Evolutionary conservation across 2,888 invertebrate species (phyloP), one percentile per base, ranked within the genome.

Genomic region (Polydrusus tereticollis): DNA sequence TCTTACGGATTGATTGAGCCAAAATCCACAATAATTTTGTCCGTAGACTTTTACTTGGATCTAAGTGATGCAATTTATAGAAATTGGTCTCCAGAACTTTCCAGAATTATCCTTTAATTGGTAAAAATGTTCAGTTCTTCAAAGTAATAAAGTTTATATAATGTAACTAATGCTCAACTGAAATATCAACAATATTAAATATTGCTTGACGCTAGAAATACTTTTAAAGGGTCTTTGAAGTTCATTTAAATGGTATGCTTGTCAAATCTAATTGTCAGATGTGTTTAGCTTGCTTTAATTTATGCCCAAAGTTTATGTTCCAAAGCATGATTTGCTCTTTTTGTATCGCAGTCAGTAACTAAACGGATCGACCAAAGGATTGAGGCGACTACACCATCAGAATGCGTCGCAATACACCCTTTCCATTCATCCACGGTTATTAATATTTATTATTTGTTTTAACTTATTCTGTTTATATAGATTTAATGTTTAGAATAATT

Each of bases 321-420:
- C 79, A 77, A 80, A 80, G 83, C 83, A 83, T 83, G 83, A 83
- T 80, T 81, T 80, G 80, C 81, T 81, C 81, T 82, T 82, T 82
- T 82, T 81, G 81, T 79, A 80, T 66, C 67, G 80, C 79, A 81
- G 82, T 80, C 79, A 83, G 82, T 84, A 83, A 83, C 57, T 58
- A 58, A 60, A 67, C 80, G 81, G 78, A 78, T 78, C 79, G 75
- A 77, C 76, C 77, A 74, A 77, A 77, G 76, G 77, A 78, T 77
- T 79, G 76, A 81, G 82, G 82, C 77, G 80, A 79, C 80, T 77
- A 78, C 76, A 75, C 73, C 80, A 77, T 69, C 80, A 77, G 73
- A 78, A 77, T 75, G 78, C 76, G 79, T 77, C 80, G 75, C 77
- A 78, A 76, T 77, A 75, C 77, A 75, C 80, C 80, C 76, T 77